phyloP scores from a whole-genome alignment of 2,888 invertebrate species.

The Parasteatoda lunata region DNA sequence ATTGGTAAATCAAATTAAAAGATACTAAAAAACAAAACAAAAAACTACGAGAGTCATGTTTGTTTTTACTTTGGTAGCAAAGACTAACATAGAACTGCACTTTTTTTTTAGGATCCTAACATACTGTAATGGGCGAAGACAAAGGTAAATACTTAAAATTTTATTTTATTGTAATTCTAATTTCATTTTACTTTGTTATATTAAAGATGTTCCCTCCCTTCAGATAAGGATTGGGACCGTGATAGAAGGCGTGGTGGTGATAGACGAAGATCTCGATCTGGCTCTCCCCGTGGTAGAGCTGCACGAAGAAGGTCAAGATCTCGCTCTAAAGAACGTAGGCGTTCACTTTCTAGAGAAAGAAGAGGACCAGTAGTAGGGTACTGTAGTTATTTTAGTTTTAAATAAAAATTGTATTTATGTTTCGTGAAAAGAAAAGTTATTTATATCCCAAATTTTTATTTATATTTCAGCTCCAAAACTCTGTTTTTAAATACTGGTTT shows the following conservation, averaged over 20 bases:
- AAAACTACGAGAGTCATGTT: too few species aligned
- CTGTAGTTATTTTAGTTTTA: too few species aligned
- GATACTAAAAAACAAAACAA: too few species aligned
- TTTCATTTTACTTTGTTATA: neutral
- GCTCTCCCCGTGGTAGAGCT: slow-evolving; percentile 72
- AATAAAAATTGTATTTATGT: too few species aligned
- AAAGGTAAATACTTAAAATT: slow-evolving; percentile 32
- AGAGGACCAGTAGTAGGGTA: neutral
- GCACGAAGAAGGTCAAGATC: slow-evolving; percentile 71
- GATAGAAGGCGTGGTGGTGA: slow-evolving; percentile 38
- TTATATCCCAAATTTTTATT: too few species aligned
- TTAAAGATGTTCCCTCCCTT: neutral
- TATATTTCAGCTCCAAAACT: too few species aligned
- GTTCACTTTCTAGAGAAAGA: slow-evolving; percentile 53
- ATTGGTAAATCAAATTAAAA: too few species aligned
- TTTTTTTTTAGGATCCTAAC: too few species aligned
- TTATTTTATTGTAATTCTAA: neutral
- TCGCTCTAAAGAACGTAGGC: slow-evolving; percentile 55
- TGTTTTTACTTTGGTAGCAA: too few species aligned
- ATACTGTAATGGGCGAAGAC: slow-evolving; percentile 37
- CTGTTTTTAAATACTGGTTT: too few species aligned
- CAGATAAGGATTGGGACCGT: slow-evolving; percentile 63
- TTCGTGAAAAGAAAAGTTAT: too few species aligned
- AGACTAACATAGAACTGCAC: too few species aligned
- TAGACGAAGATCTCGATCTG: slow-evolving; percentile 72